These are phyloP conservation scores for Propithecus coquereli DNA, from an alignment of 2,113 vertebrate species.

Conservation along the genomic window DNA sequence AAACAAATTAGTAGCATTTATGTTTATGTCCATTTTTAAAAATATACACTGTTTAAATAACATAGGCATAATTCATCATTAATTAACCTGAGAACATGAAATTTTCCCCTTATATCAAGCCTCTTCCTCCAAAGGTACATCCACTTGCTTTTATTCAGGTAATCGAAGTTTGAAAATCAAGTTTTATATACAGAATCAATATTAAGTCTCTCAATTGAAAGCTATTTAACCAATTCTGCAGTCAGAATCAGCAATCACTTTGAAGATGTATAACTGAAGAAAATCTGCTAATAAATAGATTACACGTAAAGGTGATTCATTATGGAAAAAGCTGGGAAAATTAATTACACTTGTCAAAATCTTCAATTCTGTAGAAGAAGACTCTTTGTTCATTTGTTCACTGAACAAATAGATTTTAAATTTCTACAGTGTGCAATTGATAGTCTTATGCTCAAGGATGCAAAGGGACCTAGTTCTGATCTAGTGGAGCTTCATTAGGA, in stretches of 20 bases:
- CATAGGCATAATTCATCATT: not conserved
- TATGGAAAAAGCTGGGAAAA: not conserved
- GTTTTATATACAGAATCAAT: not conserved
- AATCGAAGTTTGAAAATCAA: not conserved
- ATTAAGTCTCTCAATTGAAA: not conserved
- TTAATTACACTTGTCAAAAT: not conserved
- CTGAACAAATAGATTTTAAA: not conserved
- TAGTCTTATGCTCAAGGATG: not conserved
- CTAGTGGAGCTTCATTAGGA: not conserved
- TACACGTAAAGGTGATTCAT: not conserved
- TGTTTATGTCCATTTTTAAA: not conserved
- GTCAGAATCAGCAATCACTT: not conserved
- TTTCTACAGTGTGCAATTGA: not conserved
- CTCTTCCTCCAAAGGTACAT: not conserved
- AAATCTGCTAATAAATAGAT: not conserved
- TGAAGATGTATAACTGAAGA: not conserved
- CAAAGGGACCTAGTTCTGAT: not conserved
- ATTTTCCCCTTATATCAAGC: not conserved
- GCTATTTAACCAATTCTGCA: not conserved
- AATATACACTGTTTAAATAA: not conserved
- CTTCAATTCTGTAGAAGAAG: not conserved
- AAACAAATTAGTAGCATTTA: not conserved
- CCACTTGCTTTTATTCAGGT: not conserved
- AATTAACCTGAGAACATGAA: not conserved
- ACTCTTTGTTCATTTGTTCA: not conserved